Percentiles rank a stretch among this genome's conserved stretches.
phyloP scores from a whole-genome alignment of 2,888 invertebrate genomes.

The Platycheirus rosarum region DNA sequence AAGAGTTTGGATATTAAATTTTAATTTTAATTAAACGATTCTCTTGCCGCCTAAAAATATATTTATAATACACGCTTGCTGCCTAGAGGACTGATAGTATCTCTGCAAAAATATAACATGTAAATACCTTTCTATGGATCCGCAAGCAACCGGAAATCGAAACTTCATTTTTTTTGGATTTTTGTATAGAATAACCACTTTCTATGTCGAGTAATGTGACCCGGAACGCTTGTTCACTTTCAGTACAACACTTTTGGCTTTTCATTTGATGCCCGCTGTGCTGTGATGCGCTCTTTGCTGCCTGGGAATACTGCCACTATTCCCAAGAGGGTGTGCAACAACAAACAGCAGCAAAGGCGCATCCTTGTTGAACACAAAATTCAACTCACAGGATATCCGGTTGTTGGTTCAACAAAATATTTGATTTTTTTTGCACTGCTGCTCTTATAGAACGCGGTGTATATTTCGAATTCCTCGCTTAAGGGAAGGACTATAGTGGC shows the following conservation, averaged over 20 bases:
- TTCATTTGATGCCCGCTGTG: slow-evolving; percentile 40
- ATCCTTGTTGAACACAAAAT: slow-evolving; percentile 58
- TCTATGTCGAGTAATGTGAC: slow-evolving; percentile 41
- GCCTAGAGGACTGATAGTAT: not conserved
- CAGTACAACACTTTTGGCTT: slow-evolving; percentile 54
- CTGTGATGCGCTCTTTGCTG: slow-evolving; percentile 33
- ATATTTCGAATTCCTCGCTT: slow-evolving; percentile 17
- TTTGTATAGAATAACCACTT: slow-evolving; percentile 6
- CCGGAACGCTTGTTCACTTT: slow-evolving; percentile 42
- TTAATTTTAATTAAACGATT: slow-evolving; percentile 69
- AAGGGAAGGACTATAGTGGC: not conserved
- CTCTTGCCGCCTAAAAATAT: slow-evolving; percentile 29
- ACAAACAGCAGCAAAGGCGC: slow-evolving; percentile 51
- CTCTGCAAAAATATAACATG: not conserved
- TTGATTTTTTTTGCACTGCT: not conserved
- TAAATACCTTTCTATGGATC: slow-evolving; percentile 47
- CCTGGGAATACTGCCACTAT: slow-evolving; percentile 23
- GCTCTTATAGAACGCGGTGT: slow-evolving; percentile 7
- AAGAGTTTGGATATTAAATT: slow-evolving; percentile 63
- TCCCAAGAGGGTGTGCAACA: slow-evolving; percentile 30
- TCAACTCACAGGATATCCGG: slow-evolving; percentile 67
- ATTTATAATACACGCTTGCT: slow-evolving; percentile 18
- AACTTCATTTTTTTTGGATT: slow-evolving; percentile 35
- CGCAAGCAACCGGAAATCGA: slow-evolving; percentile 39
- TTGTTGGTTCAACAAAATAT: slow-evolving; percentile 40